Evolutionary conservation across 2,113 vertebrate genomes (phyloP).

Genomic region (Sapayoa aenigma): DNA sequence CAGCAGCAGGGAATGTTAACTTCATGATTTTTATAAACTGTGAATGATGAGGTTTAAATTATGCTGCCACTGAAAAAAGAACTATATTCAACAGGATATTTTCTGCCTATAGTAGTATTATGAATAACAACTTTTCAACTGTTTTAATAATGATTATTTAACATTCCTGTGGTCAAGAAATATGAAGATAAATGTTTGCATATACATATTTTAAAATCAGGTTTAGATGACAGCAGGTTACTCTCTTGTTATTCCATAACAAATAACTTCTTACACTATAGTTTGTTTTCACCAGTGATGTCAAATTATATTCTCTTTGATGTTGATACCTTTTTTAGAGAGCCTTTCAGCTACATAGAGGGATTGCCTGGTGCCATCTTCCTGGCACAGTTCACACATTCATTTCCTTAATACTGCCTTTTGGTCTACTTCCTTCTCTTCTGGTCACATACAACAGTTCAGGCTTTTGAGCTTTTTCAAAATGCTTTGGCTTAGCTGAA

Average conservation of each 20-base stretch:
- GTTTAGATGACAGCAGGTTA: neutral
- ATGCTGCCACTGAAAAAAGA: neutral
- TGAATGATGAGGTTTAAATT: constrained; percentile 19
- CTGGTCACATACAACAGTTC: neutral
- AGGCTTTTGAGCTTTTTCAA: neutral
- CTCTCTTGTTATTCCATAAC: neutral
- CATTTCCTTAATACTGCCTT: neutral
- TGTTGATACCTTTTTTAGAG: neutral
- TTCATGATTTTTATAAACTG: neutral
- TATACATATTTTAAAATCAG: neutral
- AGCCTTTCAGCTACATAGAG: neutral
- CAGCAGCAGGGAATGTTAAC: neutral
- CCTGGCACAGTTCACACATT: neutral
- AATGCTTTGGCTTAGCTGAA: neutral
- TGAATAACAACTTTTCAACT: neutral
- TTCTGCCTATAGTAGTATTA: neutral
- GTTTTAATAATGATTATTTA: neutral
- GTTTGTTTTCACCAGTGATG: neutral
- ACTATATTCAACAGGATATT: neutral
- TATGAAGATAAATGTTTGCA: neutral
- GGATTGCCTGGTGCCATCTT: neutral
- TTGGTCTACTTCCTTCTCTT: neutral
- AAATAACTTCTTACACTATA: neutral
- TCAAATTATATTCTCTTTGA: neutral
- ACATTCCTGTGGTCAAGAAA: neutral